A percentile compares a stretch with the other conserved stretches of the same genome.
Evolutionary conservation across 2,113 vertebrate genomes (phyloP).

Genomic region (Nestor notabilis): DNA sequence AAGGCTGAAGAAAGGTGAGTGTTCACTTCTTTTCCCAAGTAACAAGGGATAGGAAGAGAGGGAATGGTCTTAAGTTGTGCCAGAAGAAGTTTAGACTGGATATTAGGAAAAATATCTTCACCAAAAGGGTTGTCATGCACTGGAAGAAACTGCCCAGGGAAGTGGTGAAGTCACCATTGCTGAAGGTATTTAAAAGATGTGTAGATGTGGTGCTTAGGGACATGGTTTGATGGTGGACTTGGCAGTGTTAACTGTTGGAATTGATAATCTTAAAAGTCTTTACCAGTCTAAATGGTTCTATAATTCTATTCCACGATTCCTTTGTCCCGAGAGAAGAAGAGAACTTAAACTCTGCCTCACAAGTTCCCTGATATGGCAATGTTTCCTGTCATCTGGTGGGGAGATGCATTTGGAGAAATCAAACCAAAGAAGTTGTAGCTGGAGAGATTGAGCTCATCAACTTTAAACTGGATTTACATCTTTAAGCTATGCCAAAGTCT

Average conservation of each 20-base stretch:
- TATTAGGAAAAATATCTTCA: neutral
- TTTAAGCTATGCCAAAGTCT: neutral
- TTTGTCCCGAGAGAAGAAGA: neutral
- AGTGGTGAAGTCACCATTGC: neutral
- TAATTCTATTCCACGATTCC: neutral
- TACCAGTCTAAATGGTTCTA: neutral
- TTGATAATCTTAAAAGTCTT: neutral
- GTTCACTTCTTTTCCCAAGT: accelerated
- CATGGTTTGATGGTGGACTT: neutral
- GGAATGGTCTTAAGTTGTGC: neutral
- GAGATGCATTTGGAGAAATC: neutral
- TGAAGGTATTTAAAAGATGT: accelerated
- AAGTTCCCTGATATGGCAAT: neutral
- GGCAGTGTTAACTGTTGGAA: neutral
- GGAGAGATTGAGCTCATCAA: neutral
- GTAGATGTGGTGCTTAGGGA: neutral
- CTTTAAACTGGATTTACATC: neutral
- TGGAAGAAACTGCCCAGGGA: neutral
- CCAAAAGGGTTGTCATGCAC: neutral
- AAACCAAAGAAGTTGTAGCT: neutral
- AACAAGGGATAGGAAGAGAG: neutral
- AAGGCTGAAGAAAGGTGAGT: accelerated
- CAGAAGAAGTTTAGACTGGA: neutral
- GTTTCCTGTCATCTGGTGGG: no score
- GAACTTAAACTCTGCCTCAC: neutral